These are phyloP conservation scores for Epinephelus moara DNA, from an alignment of 2,113 vertebrate species.

Conservation along the genomic window DNA sequence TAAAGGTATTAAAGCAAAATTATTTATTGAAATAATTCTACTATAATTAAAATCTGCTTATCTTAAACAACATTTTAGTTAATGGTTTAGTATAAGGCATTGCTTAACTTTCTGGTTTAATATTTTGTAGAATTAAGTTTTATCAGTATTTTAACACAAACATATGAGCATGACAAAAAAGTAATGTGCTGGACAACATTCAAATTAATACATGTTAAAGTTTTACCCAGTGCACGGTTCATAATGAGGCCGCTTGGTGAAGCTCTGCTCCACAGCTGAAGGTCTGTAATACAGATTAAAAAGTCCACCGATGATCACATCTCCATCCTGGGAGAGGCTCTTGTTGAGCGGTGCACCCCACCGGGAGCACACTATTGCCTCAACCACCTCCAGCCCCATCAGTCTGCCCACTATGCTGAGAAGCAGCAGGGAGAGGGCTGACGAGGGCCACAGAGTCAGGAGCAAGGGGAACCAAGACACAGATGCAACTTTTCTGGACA, in stretches of 20 bases:
- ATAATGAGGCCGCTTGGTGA: slow-evolving; percentile 60
- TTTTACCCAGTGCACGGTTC: slow-evolving; percentile 72
- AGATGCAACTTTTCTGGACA: slow-evolving; percentile 31
- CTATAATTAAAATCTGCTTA: background rate
- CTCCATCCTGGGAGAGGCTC: slow-evolving; percentile 75
- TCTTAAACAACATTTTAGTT: background rate
- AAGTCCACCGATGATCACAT: slow-evolving; percentile 79
- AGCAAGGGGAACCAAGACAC: slow-evolving; percentile 41
- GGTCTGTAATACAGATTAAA: slow-evolving; percentile 70
- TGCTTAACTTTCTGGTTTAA: too few species aligned
- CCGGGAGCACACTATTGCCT: slow-evolving; percentile 52
- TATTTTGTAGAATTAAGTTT: background rate
- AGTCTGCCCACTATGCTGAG: slow-evolving; percentile 13
- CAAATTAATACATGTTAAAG: background rate
- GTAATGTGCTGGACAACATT: background rate
- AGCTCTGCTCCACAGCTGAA: slow-evolving; percentile 53
- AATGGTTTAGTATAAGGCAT: background rate
- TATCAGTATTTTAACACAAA: background rate
- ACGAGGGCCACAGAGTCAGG: slow-evolving; percentile 16
- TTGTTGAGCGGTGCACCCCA: slow-evolving; percentile 35
- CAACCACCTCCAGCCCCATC: slow-evolving; percentile 9
- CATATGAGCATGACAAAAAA: background rate
- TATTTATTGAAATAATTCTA: background rate
- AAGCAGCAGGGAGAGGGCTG: slow-evolving; percentile 39
- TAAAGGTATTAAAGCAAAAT: background rate